Base-by-base conservation (phyloP, 2,797 vertebrate species). In the Chelon labrosus region DNA sequence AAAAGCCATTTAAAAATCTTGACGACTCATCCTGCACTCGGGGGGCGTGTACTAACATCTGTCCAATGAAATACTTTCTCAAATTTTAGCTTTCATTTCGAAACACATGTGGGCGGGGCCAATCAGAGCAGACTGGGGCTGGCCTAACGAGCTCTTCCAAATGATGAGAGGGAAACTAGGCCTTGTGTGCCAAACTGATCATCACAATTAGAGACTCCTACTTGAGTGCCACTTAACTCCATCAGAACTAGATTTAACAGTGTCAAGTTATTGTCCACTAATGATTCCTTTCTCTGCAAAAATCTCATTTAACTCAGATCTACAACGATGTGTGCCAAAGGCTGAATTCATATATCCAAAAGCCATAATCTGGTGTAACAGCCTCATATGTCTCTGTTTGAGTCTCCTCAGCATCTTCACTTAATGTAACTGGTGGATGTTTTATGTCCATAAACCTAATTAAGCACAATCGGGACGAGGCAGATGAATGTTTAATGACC, bases 401-500 rank as follows among this genome's bases (percentile, higher is more conserved):
- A n/a, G 16, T 53, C 51, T 25, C 61, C 44, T 59, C 53, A 55
- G 41, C 47, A 55, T 69, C 41, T 71, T 74, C 31, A 63, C 66
- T 72, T 56, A 55, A 54, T 50, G 51, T 67, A 49, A 71, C 5
- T 65, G 72, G 47, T 22, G 6, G 38, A 39, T 39, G 58, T 62
- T 17, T 47, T 42, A 53, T 31, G 57, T 77, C 51, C 10, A 69
- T 65, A 72, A 82, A 76, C 25, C 46, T 10, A 76, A 60, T 74
- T 73, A 74, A 55, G 38, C 58, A 75, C 39, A 64, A 42, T n/a
- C 38, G 10, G 46, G 51, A 64, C n/a, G 0, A 16, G 25, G 52
- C 39, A 72, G 53, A 69, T 65, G 53, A 39, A 75, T 73, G 50
- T 72, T 74, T 82, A 65, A 68, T 49, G 57, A 78, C 42, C 67